Evolutionary conservation across 2,797 vertebrate genomes (phyloP), one percentile per base, ranked within the genome.

Genomic region (Helostoma temminkii): DNA sequence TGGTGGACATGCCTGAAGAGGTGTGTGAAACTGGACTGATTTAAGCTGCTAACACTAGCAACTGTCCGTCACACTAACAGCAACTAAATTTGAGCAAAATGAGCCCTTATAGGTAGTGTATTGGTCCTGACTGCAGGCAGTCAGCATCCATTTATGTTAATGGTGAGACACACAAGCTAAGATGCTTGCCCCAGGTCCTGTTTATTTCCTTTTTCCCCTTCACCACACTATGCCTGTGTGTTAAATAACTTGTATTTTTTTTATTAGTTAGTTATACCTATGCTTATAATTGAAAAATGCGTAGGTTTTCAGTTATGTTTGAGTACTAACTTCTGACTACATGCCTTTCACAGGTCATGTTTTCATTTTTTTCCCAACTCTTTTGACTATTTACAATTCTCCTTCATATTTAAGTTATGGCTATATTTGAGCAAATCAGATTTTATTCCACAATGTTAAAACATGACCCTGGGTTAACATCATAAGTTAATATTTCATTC

Each of bases 401-500:
- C 47, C 52, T 67, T 74, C 22, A 47, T 55, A 14, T 74, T 64
- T 83, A 75, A 91, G 88, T 78, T 47, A 86, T 80, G 68, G 55
- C 32, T 30, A 55, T 66, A 76, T 78, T 72, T 71, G 59, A 84
- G 74, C 62, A 73, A 81, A 86, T 82, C 71, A 66, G 76, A 84
- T 87, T 69, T 88, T 79, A 87, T 81, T 75, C 61, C 58, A 77
- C 67, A 84, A 71, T 85, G 81, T 85, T 85, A 71, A 78, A 89
- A 86, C 71, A 84, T 6, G 78, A 84, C 76, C 58, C 63, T 19
- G 62, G 83, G 87, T 86, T 92, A 92, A 92, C 76, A 82, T 83
- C 74, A 80, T 80, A 83, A 86, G 84, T 93, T 93, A 90, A 94
- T 93, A 93, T 92, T 93, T 93, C 85, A 93, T 88, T 91, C 76